These are phyloP conservation scores for Gnatocerus cornutus DNA, from an alignment of 2,888 invertebrate genomes.

Conservation along the genomic window DNA sequence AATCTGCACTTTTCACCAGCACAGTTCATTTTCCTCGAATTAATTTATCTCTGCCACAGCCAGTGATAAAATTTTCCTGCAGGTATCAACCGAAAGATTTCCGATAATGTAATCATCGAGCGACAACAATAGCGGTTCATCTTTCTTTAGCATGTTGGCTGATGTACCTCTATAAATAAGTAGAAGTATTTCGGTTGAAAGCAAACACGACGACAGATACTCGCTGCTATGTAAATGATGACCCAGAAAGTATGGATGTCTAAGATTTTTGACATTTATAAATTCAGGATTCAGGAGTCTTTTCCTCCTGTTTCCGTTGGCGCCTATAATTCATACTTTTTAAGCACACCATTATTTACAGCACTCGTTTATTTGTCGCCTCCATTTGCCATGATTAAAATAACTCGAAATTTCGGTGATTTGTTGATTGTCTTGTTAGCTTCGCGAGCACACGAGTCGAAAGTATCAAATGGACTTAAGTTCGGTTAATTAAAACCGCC, in stretches of 20 bases:
- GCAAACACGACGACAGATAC: conserved; percentile 40
- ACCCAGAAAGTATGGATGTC: conserved; percentile 40
- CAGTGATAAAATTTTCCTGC: conserved; percentile 26
- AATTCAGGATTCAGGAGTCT: conserved; percentile 31
- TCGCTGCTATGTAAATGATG: conserved; percentile 42
- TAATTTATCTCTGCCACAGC: conserved; percentile 31
- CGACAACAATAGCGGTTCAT: conserved; percentile 30
- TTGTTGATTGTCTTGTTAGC: conserved; percentile 32
- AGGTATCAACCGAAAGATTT: conserved; percentile 5
- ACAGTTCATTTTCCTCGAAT: conserved; percentile 21
- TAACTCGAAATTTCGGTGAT: conserved; percentile 15
- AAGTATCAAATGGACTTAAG: too few species aligned
- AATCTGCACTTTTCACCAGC: conserved; percentile 3
- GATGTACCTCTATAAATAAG: conserved; percentile 41
- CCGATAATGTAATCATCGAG: conserved; percentile 21
- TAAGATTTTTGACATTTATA: conserved; percentile 41
- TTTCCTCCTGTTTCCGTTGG: conserved; percentile 38
- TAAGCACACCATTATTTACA: conserved; percentile 38
- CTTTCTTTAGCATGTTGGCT: conserved; percentile 25
- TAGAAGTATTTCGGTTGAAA: conserved; percentile 40
- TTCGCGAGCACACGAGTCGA: too few species aligned
- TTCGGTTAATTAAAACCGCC: too few species aligned
- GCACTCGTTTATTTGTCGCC: conserved; percentile 32
- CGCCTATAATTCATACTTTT: conserved; percentile 44
- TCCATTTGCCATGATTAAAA: conserved; percentile 17